Evolutionary conservation across 2,797 vertebrate species (phyloP).

Genomic region (Pipistrellus pipistrellus): DNA sequence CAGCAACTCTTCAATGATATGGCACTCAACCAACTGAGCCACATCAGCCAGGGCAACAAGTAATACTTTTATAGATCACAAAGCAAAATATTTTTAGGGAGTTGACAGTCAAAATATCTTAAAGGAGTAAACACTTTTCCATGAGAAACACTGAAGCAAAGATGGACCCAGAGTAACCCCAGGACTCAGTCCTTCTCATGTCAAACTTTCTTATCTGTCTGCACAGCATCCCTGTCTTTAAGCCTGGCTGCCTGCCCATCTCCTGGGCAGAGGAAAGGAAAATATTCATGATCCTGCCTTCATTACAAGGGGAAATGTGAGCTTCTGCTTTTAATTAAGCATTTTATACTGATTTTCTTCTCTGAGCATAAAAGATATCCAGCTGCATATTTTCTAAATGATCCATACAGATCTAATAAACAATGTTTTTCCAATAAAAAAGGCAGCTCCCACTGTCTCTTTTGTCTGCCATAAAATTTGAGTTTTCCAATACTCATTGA

Average conservation of each 20-base stretch:
- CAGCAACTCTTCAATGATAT: background rate
- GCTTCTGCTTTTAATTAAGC: slow-evolving; percentile 82
- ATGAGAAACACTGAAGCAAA: background rate
- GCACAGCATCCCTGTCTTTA: slow-evolving; percentile 14
- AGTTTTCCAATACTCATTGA: slow-evolving; percentile 62
- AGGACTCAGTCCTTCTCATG: background rate
- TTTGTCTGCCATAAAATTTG: slow-evolving; percentile 54
- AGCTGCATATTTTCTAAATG: slow-evolving; percentile 81
- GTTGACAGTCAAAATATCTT: background rate
- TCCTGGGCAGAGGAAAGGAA: slow-evolving; percentile 66
- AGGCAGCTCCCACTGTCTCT: slow-evolving; percentile 62
- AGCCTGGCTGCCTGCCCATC: slow-evolving; percentile 73
- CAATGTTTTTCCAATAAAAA: slow-evolving; percentile 73
- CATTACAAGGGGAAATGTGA: slow-evolving; percentile 70
- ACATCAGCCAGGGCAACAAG: background rate
- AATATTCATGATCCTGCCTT: slow-evolving; percentile 74
- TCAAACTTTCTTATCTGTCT: slow-evolving; percentile 58
- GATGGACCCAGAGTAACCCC: background rate
- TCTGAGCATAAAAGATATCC: slow-evolving; percentile 77
- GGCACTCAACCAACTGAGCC: background rate
- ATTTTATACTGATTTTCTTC: slow-evolving; percentile 79
- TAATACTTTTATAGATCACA: background rate
- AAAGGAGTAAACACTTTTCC: background rate
- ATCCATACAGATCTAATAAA: slow-evolving; percentile 79
- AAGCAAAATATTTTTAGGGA: slow-evolving; percentile 31